Evolutionary conservation across 2,888 invertebrate species (phyloP).

Genomic region (Matsumyia berberina): DNA sequence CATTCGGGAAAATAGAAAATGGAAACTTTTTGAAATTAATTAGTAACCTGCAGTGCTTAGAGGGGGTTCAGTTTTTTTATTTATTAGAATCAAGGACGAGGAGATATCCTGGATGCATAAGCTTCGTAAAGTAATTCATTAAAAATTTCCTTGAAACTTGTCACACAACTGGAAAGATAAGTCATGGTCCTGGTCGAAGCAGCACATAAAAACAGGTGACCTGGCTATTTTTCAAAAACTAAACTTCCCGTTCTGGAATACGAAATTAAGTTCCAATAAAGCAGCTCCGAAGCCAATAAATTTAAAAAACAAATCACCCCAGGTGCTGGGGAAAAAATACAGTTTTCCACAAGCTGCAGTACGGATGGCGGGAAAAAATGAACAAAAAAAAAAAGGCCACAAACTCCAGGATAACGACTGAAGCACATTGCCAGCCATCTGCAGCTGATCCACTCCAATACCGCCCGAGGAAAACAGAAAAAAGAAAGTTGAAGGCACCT

Average conservation of each 20-base stretch:
- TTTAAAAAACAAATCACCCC: slow-evolving; percentile 69
- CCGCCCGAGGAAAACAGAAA: not conserved
- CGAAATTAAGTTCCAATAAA: slow-evolving; percentile 72
- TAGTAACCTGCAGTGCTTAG: not conserved
- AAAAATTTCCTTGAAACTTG: not conserved
- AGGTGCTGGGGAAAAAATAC: slow-evolving; percentile 21
- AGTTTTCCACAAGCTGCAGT: not conserved
- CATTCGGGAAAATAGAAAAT: not conserved
- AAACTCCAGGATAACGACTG: slow-evolving; percentile 46
- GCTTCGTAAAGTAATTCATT: not conserved
- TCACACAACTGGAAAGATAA: not conserved
- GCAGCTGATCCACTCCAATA: slow-evolving; percentile 47
- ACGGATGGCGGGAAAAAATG: not conserved
- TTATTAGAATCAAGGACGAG: not conserved
- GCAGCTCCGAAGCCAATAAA: slow-evolving; percentile 68
- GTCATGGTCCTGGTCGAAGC: not conserved
- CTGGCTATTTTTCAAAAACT: slow-evolving; percentile 41
- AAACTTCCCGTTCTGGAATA: slow-evolving; percentile 36
- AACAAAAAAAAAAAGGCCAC: slow-evolving; percentile 4
- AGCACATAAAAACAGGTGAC: slow-evolving; percentile 6
- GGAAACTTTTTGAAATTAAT: slow-evolving; percentile 19
- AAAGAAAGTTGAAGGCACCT: not conserved
- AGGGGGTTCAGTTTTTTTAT: slow-evolving; percentile 2
- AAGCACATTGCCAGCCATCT: slow-evolving; percentile 46
- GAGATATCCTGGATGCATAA: not conserved